Base-by-base conservation (phyloP, 2,888 invertebrate genomes). In the Gortyna flavago region DNA sequence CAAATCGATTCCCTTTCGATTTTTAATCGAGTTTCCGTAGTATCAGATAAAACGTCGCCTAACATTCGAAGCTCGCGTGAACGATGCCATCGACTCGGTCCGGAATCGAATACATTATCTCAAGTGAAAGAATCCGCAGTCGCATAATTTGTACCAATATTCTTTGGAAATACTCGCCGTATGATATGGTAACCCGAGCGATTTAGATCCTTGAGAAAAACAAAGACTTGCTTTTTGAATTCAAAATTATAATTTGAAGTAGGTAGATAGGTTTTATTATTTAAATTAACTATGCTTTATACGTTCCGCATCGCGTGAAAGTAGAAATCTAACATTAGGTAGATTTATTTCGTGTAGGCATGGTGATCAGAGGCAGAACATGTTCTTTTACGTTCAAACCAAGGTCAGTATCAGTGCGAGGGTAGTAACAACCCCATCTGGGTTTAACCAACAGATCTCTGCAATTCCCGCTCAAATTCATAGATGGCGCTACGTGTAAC, bases 41-140 rank as follows among this genome's bases (percentile, higher is more conserved):
- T 94, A 91, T 67, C 84, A 82, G 77, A 77, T 83, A 90, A 89
- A 90, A 83, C 81, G 89, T 89, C 89, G 85, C 86, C 87, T 89
- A 92, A 94, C 92, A 93, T 94, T 89, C 93, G 88, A 93, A 92
- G 94, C 93, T 93, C 94, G 94, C 95, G 95, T 95, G 95, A 95
- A 95, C 94, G 95, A 95, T 95, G 93, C 95, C 93, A 95, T 95
- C 95, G 94, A 88, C 88, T 89, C 88, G 89, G 87, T 87, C 90
- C 89, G 88, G 92, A 93, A 95, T 95, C 95, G 95, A 93, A 95
- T 95, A 95, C 92, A 95, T 95, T 95, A 95, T 95, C 95, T 92
- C 91, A 80, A 86, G 80, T 88, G 90, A 92, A 93, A 93, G 94
- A 93, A 94, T 94, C 89, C 93, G 88, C 87, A 87, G 91, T 92